Conservation (phyloP, 2,797 vertebrate species). For the Pangasius mekongensis region DNA sequence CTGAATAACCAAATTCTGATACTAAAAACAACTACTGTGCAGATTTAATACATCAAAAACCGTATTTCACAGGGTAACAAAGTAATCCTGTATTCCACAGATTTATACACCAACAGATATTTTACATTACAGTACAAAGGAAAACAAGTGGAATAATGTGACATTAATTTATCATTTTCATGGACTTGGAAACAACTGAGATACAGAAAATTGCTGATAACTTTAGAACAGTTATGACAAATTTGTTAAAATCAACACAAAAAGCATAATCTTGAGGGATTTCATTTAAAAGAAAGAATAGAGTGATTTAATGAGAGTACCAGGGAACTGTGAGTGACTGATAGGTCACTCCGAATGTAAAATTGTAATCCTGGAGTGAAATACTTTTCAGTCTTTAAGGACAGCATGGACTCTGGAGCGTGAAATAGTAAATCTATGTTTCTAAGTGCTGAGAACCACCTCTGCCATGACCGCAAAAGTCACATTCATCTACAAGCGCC, state of each 20-base stretch:
- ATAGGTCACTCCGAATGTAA: constrained; percentile 73
- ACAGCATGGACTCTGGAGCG: constrained; percentile 79
- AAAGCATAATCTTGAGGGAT: constrained; percentile 52
- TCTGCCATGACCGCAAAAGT: constrained; percentile 70
- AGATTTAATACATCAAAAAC: background rate
- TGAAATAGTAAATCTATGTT: constrained; percentile 83
- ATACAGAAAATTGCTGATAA: constrained; percentile 40
- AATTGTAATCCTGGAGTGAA: constrained; percentile 78
- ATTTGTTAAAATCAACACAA: constrained; percentile 41
- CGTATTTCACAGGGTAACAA: background rate
- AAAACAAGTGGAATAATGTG: background rate
- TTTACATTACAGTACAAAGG: background rate
- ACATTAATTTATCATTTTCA: constrained; percentile 16
- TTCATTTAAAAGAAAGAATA: constrained; percentile 60
- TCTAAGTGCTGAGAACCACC: constrained; percentile 76
- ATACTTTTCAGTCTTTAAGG: constrained; percentile 78
- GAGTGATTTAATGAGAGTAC: constrained; percentile 56
- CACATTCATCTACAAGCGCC: constrained; percentile 70
- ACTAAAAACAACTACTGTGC: background rate
- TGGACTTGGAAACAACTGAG: constrained; percentile 5
- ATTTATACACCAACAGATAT: background rate
- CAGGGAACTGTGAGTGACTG: constrained; percentile 63
- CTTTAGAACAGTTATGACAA: constrained; percentile 36
- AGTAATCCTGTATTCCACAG: background rate
- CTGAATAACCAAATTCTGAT: background rate